phyloP scores from a whole-genome alignment of 2,797 vertebrate genomes.

The Pelodytes ibericus region DNA sequence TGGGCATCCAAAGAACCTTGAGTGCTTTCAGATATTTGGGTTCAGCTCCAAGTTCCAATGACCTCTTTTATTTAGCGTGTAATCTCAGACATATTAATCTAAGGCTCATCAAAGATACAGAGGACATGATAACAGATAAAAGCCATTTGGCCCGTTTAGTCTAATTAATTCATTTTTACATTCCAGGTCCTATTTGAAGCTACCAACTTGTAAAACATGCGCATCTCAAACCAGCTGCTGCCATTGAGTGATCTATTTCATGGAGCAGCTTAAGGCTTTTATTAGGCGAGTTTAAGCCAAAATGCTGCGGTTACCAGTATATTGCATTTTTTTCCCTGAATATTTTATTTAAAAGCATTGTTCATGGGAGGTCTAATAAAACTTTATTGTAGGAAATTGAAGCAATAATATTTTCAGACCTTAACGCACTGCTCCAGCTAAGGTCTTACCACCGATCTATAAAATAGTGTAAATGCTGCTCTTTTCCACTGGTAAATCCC shows the following conservation, averaged over 20 bases:
- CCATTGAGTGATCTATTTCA: neutral
- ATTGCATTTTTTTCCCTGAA: neutral
- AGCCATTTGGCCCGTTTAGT: neutral
- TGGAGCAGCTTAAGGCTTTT: neutral
- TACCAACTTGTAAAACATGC: neutral
- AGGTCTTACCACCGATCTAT: neutral
- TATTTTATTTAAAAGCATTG: neutral
- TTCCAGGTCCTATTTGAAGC: neutral
- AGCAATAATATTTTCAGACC: neutral
- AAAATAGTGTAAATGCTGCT: neutral
- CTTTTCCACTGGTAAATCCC: neutral
- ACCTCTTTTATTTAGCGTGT: neutral
- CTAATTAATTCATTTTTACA: too few relatives aligned
- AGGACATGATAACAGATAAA: neutral
- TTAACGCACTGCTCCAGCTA: neutral
- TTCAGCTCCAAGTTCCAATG: neutral
- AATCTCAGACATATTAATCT: constrained; percentile 4
- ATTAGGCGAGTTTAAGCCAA: neutral
- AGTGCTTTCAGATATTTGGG: constrained; percentile 3
- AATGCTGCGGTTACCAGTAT: neutral
- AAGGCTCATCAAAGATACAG: neutral
- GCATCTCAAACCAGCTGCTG: neutral
- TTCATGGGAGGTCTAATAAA: neutral
- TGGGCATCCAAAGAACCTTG: neutral
- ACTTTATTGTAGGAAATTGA: neutral